Evolutionary conservation across 37 sponge, comb jelly and placozoan species (phyloP), one percentile per base, ranked within the genome.

Genomic region (Halichondria panicea): DNA sequence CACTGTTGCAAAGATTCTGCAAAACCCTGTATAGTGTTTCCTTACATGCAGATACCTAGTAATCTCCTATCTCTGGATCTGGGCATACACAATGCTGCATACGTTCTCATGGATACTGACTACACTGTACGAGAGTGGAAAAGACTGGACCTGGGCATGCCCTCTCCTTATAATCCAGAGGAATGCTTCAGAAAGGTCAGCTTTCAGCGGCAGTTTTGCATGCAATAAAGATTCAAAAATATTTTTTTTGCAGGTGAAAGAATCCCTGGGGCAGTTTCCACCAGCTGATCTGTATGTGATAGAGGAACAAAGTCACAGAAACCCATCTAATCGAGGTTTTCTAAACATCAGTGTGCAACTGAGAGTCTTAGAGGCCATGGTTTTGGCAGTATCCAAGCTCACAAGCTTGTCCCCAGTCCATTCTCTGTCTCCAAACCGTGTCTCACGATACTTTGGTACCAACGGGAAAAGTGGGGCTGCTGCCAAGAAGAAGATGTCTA

Each of bases 291-390:
- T 56, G 18, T 86, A 66, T 40, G 42, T 79, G 31, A 21, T 86
- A 24, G 87, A 86, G 31, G 46, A 37, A 11, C 87, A 86, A 50
- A 73, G 68, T 38, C 87, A 79, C 42, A 56, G 80, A 7, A 68
- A 24, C 4, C 15, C 42, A 1, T 13, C 27, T 9, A 53, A 11
- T 13, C 19, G 24, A 30, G 87, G 87, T 7, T 86, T 79, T 43
- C 55, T 86, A 34, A 53, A 64, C 5, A 66, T 78, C 40, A 53
- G 80, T 43, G 33, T 86, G 35, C 56, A 67, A 36, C 68, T 86
- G 50, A 44, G 87, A 65, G 9, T 66, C 11, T 22, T 71, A 15
- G 87, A 86, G 40, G 79, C 75, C 15, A 38, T 86, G 43, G 3
- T 65, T 22, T 79, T 56, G 41, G 43, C 68, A 53, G 24, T 73